phyloP scores from a whole-genome alignment of 2,888 invertebrate species.

The Rhaphigaster nebulosa region DNA sequence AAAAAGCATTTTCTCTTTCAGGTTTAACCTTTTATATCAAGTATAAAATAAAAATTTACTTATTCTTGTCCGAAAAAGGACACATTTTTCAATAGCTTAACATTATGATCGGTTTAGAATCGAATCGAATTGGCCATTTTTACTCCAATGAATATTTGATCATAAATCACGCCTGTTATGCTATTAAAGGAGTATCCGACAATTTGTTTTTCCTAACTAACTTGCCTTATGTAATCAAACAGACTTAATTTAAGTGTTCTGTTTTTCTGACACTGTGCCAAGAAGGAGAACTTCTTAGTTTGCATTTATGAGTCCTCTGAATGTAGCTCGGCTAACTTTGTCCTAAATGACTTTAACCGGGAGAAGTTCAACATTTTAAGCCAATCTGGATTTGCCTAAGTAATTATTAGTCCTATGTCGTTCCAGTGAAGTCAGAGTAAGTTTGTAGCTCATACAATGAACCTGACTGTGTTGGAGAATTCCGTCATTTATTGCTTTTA shows the following conservation, averaged over 20 bases:
- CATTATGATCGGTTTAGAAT: no score
- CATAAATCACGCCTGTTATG: no score
- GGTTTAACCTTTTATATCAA: no score
- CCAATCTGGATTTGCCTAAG: background rate
- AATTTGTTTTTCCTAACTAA: background rate
- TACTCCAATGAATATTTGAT: no score
- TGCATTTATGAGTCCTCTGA: background rate
- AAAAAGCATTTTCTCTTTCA: no score
- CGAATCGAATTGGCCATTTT: no score
- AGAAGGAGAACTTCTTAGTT: background rate
- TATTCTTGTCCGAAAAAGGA: no score
- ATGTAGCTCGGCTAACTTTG: background rate
- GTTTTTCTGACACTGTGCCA: background rate
- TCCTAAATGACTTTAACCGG: background rate
- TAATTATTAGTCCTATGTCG: constrained; percentile 4
- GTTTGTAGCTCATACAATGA: background rate
- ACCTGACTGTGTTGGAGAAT: background rate
- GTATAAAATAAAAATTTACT: no score
- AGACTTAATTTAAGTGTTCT: background rate
- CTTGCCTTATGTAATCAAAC: background rate
- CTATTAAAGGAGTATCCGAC: no score
- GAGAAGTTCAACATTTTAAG: background rate
- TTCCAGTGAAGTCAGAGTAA: background rate
- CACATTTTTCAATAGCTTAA: no score
- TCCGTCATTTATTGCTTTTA: background rate